phyloP scores from a whole-genome alignment of 2,888 invertebrate species.

The Ametastegia equiseti region DNA sequence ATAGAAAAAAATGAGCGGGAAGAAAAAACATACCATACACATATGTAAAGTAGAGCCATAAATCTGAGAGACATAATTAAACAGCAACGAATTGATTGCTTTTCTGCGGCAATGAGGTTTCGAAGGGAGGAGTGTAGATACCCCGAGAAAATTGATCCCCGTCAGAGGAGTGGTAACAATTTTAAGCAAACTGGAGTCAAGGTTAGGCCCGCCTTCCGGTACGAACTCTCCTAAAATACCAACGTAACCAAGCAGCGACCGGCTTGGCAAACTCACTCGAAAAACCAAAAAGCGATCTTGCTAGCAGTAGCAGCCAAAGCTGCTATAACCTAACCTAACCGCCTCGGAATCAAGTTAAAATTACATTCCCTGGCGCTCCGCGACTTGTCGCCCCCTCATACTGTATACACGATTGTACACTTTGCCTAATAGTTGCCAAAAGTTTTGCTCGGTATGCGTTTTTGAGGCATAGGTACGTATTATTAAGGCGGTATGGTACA shows the following conservation, averaged over 20 bases:
- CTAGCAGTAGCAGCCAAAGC: not conserved
- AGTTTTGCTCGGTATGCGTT: too few relatives aligned
- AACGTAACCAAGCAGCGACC: slow-evolving; percentile 9
- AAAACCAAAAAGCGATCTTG: slow-evolving; percentile 6
- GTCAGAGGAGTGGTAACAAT: slow-evolving; percentile 29
- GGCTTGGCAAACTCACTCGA: slow-evolving; percentile 36
- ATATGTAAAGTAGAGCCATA: too few relatives aligned
- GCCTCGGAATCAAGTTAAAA: slow-evolving; percentile 43
- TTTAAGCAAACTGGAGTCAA: slow-evolving; percentile 33
- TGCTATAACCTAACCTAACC: not conserved
- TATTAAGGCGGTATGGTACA: too few relatives aligned
- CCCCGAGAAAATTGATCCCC: not conserved
- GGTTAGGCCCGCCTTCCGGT: slow-evolving; percentile 50
- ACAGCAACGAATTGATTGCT: not conserved
- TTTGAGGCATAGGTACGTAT: too few relatives aligned
- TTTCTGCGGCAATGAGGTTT: not conserved
- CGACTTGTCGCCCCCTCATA: not conserved
- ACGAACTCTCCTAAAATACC: slow-evolving; percentile 49
- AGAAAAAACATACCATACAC: too few relatives aligned
- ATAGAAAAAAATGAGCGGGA: too few relatives aligned
- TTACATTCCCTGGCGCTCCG: slow-evolving; percentile 25
- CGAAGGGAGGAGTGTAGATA: not conserved
- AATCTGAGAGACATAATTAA: too few relatives aligned
- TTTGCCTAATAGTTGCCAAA: too few relatives aligned
- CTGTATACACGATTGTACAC: not conserved